Evolutionary conservation across 2,888 invertebrate genomes (phyloP), one percentile per base, ranked within the genome.

Genomic region (Ligdia adustata): DNA sequence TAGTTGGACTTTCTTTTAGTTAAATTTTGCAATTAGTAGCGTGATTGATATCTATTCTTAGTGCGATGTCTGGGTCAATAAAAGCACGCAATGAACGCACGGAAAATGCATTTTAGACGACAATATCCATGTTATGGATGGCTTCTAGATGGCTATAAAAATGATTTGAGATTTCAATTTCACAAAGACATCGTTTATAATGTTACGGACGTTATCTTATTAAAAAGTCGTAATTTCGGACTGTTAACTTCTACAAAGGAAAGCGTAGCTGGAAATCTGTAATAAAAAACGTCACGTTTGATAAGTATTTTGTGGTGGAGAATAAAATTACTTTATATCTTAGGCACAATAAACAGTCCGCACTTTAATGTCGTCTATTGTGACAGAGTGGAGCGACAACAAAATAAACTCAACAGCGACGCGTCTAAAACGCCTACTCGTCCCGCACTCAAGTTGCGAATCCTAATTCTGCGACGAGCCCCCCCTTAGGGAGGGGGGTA

Each of bases 381-480:
- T 34, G 43, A 35, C 42, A 45, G 42, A 37, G 41, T 49, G 49
- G 40, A 47, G 49, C 46, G 57, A 60, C 60, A 54, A 62, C 60
- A 64, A 60, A 70, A 67, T 66, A 69, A 72, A 66, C 64, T 59
- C 60, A 64, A 65, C 65, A 66, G 67, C 64, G 61, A 53, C 61
- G 58, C 62, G 64, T 52, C 62, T 60, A 61, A 70, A 72, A 66
- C 62, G 66, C 63, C 62, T 66, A 70, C 69, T 62, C 65, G 50
- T 64, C 64, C 62, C 66, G 65, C 68, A 73, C 72, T 77, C 72
- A 69, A 75, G 76, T 76, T 75, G 69, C 76, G 79, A 78, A 81
- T 83, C 80, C 84, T 83, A 86, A 88, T 87, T 85, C 82, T 79
- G 78, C 81, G 77, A 81, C 81, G 65, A 68, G 62, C 73, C 70